These are phyloP conservation scores for Aspiorhynchus laticeps DNA, from an alignment of 2,113 vertebrate genomes.

Conservation along the genomic window DNA sequence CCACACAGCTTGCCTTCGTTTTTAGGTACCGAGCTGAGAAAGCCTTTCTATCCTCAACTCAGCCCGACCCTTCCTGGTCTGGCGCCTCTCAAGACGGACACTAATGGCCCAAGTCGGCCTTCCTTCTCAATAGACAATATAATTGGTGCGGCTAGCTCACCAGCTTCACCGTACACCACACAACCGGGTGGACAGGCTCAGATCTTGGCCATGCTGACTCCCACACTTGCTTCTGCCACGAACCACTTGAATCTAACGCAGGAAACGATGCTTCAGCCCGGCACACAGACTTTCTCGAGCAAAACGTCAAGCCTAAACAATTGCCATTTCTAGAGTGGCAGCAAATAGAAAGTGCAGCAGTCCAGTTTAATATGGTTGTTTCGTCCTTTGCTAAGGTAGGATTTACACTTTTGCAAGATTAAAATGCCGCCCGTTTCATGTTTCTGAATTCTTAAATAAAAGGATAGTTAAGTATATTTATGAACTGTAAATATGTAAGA, in stretches of 20 bases:
- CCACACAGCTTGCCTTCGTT: slow-evolving; percentile 84
- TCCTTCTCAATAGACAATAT: slow-evolving; percentile 99
- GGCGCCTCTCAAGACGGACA: slow-evolving; percentile 87
- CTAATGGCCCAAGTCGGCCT: slow-evolving; percentile 79
- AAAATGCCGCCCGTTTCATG: slow-evolving; percentile 57
- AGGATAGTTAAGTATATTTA: slow-evolving; percentile 77
- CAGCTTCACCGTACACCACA: slow-evolving; percentile 77
- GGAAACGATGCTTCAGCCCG: slow-evolving; percentile 81
- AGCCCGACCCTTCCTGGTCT: slow-evolving; percentile 80
- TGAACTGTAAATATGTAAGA: slow-evolving; percentile 80
- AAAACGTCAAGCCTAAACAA: slow-evolving; percentile 87
- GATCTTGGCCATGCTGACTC: slow-evolving; percentile 91
- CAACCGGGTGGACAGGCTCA: slow-evolving; percentile 86
- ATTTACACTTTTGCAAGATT: slow-evolving; percentile 69
- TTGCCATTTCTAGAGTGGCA: slow-evolving; percentile 84
- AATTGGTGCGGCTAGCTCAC: slow-evolving; percentile 82
- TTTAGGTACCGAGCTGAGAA: slow-evolving; percentile 83
- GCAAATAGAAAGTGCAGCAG: slow-evolving; percentile 49
- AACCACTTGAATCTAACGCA: slow-evolving; percentile 85
- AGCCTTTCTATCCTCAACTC: slow-evolving; percentile 79
- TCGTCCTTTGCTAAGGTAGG: slow-evolving; percentile 82
- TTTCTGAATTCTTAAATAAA: slow-evolving; percentile 54
- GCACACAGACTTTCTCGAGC: slow-evolving; percentile 81
- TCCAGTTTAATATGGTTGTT: slow-evolving; percentile 69
- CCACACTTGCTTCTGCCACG: slow-evolving; percentile 86